Percentiles rank a stretch among this genome's conserved stretches.
Evolutionary conservation across 92 coral and sea anemone genomes (phyloP).

Genomic region (Pocillopora grandis): DNA sequence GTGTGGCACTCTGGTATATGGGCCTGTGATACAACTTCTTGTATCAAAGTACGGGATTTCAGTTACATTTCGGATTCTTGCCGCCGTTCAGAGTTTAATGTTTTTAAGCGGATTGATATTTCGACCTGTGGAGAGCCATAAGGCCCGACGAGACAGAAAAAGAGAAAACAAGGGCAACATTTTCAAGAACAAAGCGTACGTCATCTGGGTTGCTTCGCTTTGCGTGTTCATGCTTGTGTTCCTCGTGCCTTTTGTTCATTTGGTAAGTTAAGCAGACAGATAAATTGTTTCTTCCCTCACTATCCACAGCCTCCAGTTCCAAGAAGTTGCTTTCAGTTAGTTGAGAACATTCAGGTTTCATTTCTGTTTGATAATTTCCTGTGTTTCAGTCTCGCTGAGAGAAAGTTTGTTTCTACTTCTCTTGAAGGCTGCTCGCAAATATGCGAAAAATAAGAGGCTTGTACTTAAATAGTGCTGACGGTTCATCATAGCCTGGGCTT

Average conservation of each 20-base stretch:
- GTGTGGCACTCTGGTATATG: constrained; percentile 54
- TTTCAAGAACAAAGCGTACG: constrained; percentile 71
- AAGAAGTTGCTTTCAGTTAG: too few species aligned
- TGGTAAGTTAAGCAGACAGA: constrained; percentile 60
- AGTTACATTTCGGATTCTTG: constrained; percentile 62
- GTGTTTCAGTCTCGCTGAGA: too few species aligned
- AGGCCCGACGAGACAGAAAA: not conserved
- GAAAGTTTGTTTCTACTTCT: too few species aligned
- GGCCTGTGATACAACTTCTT: constrained; percentile 53
- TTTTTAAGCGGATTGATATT: constrained; percentile 60
- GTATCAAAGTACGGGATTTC: constrained; percentile 55
- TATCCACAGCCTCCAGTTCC: not conserved
- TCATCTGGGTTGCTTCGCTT: constrained; percentile 68
- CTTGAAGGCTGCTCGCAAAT: too few species aligned
- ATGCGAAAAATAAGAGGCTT: too few species aligned
- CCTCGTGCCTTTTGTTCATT: constrained; percentile 84
- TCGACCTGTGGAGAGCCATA: constrained; percentile 24
- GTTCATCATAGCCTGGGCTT: too few species aligned
- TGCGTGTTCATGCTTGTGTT: constrained; percentile 79
- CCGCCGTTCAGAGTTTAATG: constrained; percentile 51
- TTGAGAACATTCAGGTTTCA: too few species aligned
- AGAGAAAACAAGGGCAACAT: constrained; percentile 2
- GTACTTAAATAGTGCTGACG: too few species aligned
- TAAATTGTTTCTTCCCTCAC: not conserved
- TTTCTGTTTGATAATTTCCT: too few species aligned